These are phyloP conservation scores for Corythoichthys intestinalis DNA, from an alignment of 2,113 vertebrate species.

Conservation along the genomic window DNA sequence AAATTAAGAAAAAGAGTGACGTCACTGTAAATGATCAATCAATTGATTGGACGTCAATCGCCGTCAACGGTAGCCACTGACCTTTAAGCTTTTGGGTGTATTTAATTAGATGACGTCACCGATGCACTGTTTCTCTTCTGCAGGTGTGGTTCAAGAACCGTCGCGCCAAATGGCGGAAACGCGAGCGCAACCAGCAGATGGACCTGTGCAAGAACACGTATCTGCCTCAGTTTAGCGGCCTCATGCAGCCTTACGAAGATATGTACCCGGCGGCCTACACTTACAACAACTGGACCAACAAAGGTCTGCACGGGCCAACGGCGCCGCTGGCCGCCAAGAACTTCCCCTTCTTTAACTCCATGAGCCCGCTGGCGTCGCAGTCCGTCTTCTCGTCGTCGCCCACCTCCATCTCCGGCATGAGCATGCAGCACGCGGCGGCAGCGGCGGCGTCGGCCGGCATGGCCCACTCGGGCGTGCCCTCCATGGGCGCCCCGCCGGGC, in stretches of 20 bases:
- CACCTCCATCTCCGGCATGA: slow-evolving; percentile 96
- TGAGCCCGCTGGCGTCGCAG: slow-evolving; percentile 94
- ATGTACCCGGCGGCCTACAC: slow-evolving; percentile 91
- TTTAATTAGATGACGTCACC: too few species aligned
- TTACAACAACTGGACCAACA: slow-evolving; percentile 99
- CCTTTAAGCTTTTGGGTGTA: too few species aligned
- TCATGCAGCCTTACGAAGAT: slow-evolving; percentile 98
- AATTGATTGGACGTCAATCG: too few species aligned
- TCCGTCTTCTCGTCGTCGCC: slow-evolving; percentile 90
- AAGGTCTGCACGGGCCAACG: slow-evolving; percentile 80
- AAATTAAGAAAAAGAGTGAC: too few species aligned
- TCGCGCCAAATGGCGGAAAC: slow-evolving; percentile 96
- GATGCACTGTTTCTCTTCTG: not conserved
- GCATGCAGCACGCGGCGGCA: slow-evolving; percentile 73
- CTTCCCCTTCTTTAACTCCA: slow-evolving; percentile 99
- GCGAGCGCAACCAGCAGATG: slow-evolving; percentile 98
- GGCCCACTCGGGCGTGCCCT: slow-evolving; percentile 88
- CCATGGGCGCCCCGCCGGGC: slow-evolving; percentile 85
- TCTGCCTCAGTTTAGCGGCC: slow-evolving; percentile 96
- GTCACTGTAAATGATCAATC: too few species aligned
- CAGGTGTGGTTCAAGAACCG: slow-evolving; percentile 99
- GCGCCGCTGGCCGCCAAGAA: slow-evolving; percentile 93
- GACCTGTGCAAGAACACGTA: slow-evolving; percentile 98
- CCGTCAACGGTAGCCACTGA: too few species aligned
- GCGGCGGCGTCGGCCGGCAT: slow-evolving; percentile 85